Conservation (phyloP, 2,888 invertebrate species). For the Periphyllus acericola region DNA sequence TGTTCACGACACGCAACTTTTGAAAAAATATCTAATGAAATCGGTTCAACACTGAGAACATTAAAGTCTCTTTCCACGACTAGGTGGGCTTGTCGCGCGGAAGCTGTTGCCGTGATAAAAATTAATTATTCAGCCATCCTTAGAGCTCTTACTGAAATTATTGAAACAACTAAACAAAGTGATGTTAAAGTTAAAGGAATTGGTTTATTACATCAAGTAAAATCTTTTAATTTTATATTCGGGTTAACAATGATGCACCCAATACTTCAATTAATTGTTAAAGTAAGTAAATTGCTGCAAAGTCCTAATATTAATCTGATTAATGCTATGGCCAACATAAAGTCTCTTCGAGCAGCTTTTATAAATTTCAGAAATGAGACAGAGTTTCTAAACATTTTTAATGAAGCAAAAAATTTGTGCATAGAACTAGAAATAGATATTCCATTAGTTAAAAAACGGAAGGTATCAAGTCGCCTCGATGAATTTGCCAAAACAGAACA, state of each 20-base stretch:
- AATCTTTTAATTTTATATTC: conserved; percentile 41
- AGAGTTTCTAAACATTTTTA: no score
- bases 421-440: conserved; percentile 46
- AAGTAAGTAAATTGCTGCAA: conserved; percentile 40
- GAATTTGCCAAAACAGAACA: conserved; percentile 24
- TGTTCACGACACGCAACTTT: conserved; percentile 64
- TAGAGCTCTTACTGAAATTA: conserved; percentile 24
- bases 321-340: conserved; percentile 30
- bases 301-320: conserved; percentile 37
- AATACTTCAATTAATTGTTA: conserved; percentile 42
- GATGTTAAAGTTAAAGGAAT: conserved; percentile 43
- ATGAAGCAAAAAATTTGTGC: neutral
- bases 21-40: conserved; percentile 76
- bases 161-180: conserved; percentile 37
- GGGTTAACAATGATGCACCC: conserved; percentile 34
- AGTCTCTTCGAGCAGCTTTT: conserved; percentile 31
- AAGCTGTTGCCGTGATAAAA: conserved; percentile 36
- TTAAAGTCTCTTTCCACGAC: conserved; percentile 39
- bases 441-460: conserved; percentile 31
- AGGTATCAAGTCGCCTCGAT: conserved; percentile 29
- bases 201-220: conserved; percentile 36
- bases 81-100: conserved; percentile 44
- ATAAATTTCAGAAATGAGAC: conserved; percentile 29
- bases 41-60: conserved; percentile 37
- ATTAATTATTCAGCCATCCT: conserved; percentile 24